phyloP scores from a whole-genome alignment of 2,113 vertebrate genomes.

The Poeciliopsis occidentalis region DNA sequence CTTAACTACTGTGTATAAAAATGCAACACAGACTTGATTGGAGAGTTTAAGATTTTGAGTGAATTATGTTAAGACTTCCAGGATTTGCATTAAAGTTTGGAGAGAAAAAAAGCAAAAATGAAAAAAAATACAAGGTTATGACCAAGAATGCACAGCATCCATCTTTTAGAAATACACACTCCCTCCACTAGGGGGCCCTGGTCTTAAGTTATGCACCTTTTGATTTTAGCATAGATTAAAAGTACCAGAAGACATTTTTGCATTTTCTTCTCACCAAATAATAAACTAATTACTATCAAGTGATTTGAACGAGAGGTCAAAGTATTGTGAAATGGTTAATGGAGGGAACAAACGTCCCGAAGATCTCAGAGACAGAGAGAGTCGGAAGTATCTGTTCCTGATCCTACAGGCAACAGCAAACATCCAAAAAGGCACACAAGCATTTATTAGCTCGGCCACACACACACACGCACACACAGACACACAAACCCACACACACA shows the following conservation, averaged over 20 bases:
- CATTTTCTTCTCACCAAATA: not conserved
- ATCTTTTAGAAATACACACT: conserved; percentile 38
- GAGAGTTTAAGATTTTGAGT: not conserved
- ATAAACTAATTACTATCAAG: conserved; percentile 16
- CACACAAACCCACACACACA: not conserved
- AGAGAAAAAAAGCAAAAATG: not conserved
- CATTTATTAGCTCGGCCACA: conserved; percentile 26
- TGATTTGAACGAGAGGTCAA: conserved; percentile 15
- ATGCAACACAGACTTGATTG: not conserved
- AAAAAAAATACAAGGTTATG: conserved; percentile 30
- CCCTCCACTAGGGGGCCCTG: conserved; percentile 52
- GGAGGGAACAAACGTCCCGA: conserved; percentile 2
- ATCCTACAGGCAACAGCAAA: conserved; percentile 2
- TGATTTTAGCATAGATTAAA: not conserved
- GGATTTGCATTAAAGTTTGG: not conserved
- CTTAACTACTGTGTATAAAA: not conserved
- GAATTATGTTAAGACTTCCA: conserved; percentile 7
- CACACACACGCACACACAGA: conserved; percentile 18
- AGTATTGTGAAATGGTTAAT: not conserved
- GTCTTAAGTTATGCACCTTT: not conserved
- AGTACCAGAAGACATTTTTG: not conserved
- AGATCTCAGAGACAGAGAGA: not conserved
- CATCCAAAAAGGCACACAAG: conserved; percentile 53
- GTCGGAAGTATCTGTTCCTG: not conserved
- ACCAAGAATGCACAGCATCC: conserved; percentile 70